Evolutionary conservation across 2,797 vertebrate species (phyloP).

Genomic region (Rhinoraja longicauda): DNA sequence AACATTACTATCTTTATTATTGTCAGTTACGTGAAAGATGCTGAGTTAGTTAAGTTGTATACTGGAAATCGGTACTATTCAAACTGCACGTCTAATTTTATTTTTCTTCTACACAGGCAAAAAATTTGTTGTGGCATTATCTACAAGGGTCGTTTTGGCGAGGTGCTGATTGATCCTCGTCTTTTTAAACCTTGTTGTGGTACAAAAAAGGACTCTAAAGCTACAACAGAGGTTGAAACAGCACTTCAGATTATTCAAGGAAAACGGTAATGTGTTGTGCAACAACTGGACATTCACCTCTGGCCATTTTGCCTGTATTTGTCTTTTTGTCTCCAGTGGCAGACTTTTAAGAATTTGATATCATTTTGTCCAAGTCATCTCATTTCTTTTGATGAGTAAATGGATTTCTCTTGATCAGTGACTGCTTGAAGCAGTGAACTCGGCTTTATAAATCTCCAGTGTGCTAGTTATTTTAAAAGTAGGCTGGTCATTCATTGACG

Average conservation of each 20-base stretch:
- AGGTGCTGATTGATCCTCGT: conserved; percentile 73
- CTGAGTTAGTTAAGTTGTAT: not conserved
- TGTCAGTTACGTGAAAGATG: too few species aligned
- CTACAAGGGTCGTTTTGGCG: conserved; percentile 73
- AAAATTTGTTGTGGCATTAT: conserved; percentile 74
- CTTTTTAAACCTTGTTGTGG: conserved; percentile 76
- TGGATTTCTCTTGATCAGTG: not conserved
- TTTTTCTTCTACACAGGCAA: conserved; percentile 53
- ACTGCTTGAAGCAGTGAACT: not conserved
- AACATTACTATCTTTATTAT: not conserved
- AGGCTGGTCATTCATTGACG: not conserved
- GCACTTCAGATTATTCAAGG: conserved; percentile 55
- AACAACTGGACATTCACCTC: conserved; percentile 42
- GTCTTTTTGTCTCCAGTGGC: conserved; percentile 75
- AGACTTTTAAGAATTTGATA: conserved; percentile 53
- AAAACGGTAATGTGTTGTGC: conserved; percentile 57
- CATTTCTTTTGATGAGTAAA: not conserved
- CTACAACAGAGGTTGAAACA: conserved; percentile 50
- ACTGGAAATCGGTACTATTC: not conserved
- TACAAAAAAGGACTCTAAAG: conserved; percentile 60
- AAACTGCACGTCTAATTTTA: not conserved
- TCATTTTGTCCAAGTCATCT: not conserved
- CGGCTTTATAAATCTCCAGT: not conserved
- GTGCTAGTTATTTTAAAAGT: not conserved
- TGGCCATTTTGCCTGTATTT: conserved; percentile 52